These are phyloP conservation scores for Felis chaus DNA, from an alignment of 2,113 vertebrate genomes.

Conservation along the genomic window DNA sequence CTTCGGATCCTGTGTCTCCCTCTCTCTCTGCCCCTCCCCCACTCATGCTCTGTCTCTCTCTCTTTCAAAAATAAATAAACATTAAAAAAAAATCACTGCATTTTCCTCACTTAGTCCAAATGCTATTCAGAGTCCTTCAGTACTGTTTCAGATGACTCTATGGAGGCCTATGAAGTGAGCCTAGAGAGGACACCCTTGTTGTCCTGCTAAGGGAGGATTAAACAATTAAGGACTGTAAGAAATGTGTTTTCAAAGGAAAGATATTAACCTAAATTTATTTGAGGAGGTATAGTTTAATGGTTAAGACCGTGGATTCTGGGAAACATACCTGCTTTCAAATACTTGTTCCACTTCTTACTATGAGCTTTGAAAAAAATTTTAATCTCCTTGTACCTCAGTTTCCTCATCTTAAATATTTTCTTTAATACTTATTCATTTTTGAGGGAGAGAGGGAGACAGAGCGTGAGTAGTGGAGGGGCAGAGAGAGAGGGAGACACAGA, in stretches of 20 bases:
- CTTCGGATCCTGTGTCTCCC: too few relatives aligned
- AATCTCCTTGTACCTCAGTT: not conserved
- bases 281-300: not conserved
- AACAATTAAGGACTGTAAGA: not conserved
- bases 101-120: not conserved
- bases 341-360: not conserved
- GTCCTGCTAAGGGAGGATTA: not conserved
- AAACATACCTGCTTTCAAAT: not conserved
- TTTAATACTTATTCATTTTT: too few relatives aligned
- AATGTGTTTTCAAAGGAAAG: conserved; percentile 7
- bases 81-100: too few relatives aligned
- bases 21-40: too few relatives aligned
- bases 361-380: not conserved
- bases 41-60: too few relatives aligned
- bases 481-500: too few relatives aligned
- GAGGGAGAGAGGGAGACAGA: too few relatives aligned
- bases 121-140: not conserved
- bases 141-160: not conserved
- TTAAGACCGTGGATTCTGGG: not conserved
- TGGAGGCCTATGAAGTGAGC: not conserved
- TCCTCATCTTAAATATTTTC: not conserved
- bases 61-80: too few relatives aligned
- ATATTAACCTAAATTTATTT: not conserved
- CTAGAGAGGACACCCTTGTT: not conserved
- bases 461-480: too few relatives aligned